A percentile compares a stretch with the other conserved stretches of the same genome.
Evolutionary conservation across 2,888 invertebrate genomes (phyloP).

Genomic region (Theodoxus fluviatilis): DNA sequence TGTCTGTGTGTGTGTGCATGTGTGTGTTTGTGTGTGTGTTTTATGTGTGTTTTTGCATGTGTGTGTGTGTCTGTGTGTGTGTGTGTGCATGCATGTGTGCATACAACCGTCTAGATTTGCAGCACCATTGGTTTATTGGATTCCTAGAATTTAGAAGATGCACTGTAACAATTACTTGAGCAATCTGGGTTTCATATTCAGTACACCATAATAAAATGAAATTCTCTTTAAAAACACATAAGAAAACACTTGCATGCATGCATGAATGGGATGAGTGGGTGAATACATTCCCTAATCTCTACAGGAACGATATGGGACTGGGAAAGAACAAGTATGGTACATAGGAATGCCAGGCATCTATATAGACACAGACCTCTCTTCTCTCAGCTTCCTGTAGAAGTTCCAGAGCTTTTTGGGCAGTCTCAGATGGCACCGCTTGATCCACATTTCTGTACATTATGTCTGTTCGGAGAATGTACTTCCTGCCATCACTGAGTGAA

Average conservation of each 20-base stretch:
- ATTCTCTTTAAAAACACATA: background rate
- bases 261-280: background rate
- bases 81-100: too few relatives aligned
- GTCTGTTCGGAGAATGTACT: slow-evolving; percentile 60
- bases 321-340: background rate
- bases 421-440: slow-evolving; percentile 32
- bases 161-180: too few relatives aligned
- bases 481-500: slow-evolving; percentile 46
- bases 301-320: background rate
- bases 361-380: slow-evolving; percentile 44
- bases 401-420: slow-evolving; percentile 43
- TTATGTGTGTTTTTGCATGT: too few relatives aligned
- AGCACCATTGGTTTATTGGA: too few relatives aligned
- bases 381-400: slow-evolving; percentile 56
- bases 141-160: too few relatives aligned
- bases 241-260: background rate
- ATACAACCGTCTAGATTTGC: too few relatives aligned
- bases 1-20: too few relatives aligned
- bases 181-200: too few relatives aligned
- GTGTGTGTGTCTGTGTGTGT: too few relatives aligned
- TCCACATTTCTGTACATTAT: slow-evolving; percentile 50
- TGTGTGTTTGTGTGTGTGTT: too few relatives aligned
- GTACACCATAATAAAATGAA: background rate
- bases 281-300: background rate
- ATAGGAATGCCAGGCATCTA: background rate